Evolutionary conservation across 2,113 vertebrate genomes (phyloP).

Genomic region (Peromyscus polionotus): DNA sequence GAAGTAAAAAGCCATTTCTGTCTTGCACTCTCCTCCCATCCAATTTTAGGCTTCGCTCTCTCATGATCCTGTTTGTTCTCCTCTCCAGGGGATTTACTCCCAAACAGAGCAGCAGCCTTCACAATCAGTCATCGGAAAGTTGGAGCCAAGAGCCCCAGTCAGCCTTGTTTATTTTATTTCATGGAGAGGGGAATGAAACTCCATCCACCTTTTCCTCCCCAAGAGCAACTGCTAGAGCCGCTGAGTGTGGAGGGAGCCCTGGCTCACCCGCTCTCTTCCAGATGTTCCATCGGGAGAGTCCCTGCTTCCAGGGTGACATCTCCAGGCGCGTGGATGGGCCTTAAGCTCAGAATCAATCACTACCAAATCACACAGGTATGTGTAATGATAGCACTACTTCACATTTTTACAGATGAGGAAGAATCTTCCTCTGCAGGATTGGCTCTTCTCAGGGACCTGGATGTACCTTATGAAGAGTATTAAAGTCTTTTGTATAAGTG

Average conservation of each 20-base stretch:
- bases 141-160: not conserved
- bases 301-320: not conserved
- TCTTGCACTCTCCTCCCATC: not conserved
- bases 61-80: not conserved
- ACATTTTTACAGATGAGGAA: not conserved
- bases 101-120: not conserved
- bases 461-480: not conserved
- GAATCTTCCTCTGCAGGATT: not conserved
- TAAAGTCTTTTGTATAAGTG: not conserved
- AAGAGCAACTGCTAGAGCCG: accelerated
- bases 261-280: no score
- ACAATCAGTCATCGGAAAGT: not conserved
- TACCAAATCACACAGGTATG: not conserved
- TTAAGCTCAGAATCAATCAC: not conserved
- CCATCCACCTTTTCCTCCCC: not conserved
- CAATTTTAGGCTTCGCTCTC: not conserved
- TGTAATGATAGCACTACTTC: no score
- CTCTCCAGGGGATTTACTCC: not conserved
- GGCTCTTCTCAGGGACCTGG: not conserved
- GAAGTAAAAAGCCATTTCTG: not conserved
- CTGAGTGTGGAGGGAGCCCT: accelerated
- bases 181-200: not conserved
- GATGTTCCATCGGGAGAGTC: accelerated
- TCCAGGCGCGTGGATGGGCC: not conserved
- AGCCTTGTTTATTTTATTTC: not conserved